Conservation (phyloP, 1,140 invertebrate species). For the Maniola jurtina region DNA sequence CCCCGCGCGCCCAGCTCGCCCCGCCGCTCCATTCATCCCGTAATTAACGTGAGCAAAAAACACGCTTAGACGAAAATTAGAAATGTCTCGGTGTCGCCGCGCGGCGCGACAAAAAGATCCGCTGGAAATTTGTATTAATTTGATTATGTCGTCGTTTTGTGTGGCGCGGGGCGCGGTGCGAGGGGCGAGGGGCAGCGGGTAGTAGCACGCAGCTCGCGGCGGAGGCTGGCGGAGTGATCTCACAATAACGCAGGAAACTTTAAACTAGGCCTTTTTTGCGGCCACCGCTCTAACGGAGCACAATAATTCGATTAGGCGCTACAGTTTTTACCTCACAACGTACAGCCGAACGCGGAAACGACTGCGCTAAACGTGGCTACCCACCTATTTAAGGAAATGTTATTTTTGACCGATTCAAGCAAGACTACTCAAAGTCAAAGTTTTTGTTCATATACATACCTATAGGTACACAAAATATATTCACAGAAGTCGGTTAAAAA, state of each 20-base stretch:
- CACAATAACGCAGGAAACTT: not conserved
- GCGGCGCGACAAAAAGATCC: conserved; percentile 40
- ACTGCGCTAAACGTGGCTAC: not conserved
- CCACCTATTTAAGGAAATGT: too few relatives aligned
- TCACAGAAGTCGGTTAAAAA: too few relatives aligned
- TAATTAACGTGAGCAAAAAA: conserved; percentile 72
- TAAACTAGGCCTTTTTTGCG: conserved; percentile 1
- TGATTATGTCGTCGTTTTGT: conserved; percentile 58
- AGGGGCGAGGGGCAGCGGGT: not conserved
- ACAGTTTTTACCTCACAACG: conserved; percentile 45
- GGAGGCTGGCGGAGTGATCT: not conserved
- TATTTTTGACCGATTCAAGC: too few relatives aligned
- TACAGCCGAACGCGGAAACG: not conserved
- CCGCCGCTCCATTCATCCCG: conserved; percentile 55
- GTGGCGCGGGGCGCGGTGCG: conserved; percentile 16
- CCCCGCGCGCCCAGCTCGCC: conserved; percentile 13
- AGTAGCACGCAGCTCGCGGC: too few relatives aligned
- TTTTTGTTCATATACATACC: too few relatives aligned
- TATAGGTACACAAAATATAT: too few relatives aligned
- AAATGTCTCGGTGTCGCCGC: conserved; percentile 59
- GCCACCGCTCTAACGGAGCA: conserved; percentile 10
- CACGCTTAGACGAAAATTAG: conserved; percentile 58
- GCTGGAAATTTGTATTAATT: conserved; percentile 64
- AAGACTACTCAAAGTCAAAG: too few relatives aligned
- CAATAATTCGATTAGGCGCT: conserved; percentile 27